These are phyloP conservation scores for Trachymyrmex septentrionalis DNA, from an alignment of 1,140 invertebrate genomes.

Conservation along the genomic window DNA sequence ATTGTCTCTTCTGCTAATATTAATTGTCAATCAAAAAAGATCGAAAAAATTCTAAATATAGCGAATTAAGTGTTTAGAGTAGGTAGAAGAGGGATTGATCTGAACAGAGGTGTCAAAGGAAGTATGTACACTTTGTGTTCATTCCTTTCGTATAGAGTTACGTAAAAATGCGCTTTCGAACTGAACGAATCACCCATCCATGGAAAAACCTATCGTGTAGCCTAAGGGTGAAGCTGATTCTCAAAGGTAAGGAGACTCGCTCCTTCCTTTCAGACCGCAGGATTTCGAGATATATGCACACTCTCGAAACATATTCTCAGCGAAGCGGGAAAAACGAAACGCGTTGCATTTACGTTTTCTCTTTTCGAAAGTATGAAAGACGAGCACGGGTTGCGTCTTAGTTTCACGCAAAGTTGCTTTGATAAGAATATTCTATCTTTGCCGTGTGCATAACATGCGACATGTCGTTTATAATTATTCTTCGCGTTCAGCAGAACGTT, in stretches of 20 bases:
- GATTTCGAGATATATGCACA: conserved; percentile 46
- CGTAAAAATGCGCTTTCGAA: conserved; percentile 74
- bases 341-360: conserved; percentile 16
- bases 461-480: neutral
- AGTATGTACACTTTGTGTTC: conserved; percentile 43
- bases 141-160: conserved; percentile 57
- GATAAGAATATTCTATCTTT: neutral
- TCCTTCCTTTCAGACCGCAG: conserved; percentile 42
- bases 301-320: conserved; percentile 62
- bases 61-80: conserved; percentile 24
- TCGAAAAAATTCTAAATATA: conserved; percentile 52
- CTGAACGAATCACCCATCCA: conserved; percentile 70
- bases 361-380: neutral
- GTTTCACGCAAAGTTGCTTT: conserved; percentile 20
- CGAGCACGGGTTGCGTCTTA: neutral
- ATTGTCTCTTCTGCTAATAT: neutral
- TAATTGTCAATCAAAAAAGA: conserved; percentile 55
- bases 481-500: too few relatives aligned
- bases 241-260: conserved; percentile 46
- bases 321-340: conserved; percentile 37
- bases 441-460: neutral
- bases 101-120: conserved; percentile 45
- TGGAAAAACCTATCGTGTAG: conserved; percentile 59
- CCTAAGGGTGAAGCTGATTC: conserved; percentile 63
- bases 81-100: conserved; percentile 27